Evolutionary conservation across 1,140 invertebrate species (phyloP).

Genomic region (Palaemon carinicauda): DNA sequence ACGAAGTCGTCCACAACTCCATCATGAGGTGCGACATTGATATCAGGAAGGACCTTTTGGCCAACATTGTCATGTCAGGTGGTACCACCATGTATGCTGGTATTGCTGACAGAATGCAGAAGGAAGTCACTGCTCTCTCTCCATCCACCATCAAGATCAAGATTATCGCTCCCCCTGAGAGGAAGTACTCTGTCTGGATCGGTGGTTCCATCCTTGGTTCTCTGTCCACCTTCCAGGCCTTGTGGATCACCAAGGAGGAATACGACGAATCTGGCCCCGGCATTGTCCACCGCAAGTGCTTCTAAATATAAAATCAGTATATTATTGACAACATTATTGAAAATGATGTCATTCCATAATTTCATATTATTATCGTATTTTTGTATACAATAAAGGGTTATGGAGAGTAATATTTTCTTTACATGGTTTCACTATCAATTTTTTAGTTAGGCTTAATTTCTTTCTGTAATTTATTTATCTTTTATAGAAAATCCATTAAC

Average conservation of each 20-base stretch:
- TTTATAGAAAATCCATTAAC: too few relatives aligned
- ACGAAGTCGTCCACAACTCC: slow-evolving; percentile 75
- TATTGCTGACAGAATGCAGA: slow-evolving; percentile 71
- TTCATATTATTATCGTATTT: too few relatives aligned
- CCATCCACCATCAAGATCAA: slow-evolving; percentile 73
- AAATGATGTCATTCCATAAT: too few relatives aligned
- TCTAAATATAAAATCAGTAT: slow-evolving; percentile 71
- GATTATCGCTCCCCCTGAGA: slow-evolving; percentile 63
- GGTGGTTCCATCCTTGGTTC: slow-evolving; percentile 52
- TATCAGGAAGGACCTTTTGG: slow-evolving; percentile 81
- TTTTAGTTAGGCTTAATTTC: too few relatives aligned
- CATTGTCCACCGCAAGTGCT: slow-evolving; percentile 72
- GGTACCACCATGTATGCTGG: slow-evolving; percentile 75
- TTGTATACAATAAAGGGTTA: too few relatives aligned
- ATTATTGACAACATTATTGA: too few relatives aligned
- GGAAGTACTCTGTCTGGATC: slow-evolving; percentile 57
- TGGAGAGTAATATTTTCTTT: too few relatives aligned
- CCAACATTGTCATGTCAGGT: slow-evolving; percentile 74
- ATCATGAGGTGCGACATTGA: slow-evolving; percentile 77
- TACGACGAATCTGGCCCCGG: slow-evolving; percentile 60
- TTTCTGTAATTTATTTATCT: too few relatives aligned
- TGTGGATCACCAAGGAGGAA: slow-evolving; percentile 54
- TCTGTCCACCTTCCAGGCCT: slow-evolving; percentile 48
- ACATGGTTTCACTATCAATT: too few relatives aligned
- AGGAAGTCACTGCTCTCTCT: slow-evolving; percentile 70